Evolutionary conservation across 2,888 invertebrate species (phyloP), one percentile per base, ranked within the genome.

Genomic region (Leptinotarsa rubiginosa): DNA sequence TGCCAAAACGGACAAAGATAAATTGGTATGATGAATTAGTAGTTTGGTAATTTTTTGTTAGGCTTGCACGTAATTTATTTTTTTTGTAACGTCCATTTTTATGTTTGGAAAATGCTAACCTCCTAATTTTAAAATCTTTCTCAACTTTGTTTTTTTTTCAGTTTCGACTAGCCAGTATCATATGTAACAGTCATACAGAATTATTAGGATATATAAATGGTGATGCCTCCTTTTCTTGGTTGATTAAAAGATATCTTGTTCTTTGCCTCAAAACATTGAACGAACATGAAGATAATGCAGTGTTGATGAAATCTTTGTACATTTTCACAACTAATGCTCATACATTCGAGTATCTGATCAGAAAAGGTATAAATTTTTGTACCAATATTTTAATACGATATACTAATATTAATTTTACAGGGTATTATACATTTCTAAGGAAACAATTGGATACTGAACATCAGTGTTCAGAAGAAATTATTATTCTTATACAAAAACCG

Each of bases 241-340:
- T 88, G 81, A 83, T 88, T 16, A 85, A 86, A 79, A 77, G 87
- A 69, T 84, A 85, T 74, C 80, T 88, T 64, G 82, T 84, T 62
- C 76, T 87, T 13, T 87, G 87, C 78, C 80, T 87, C 66, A 84
- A 84, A 80, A 83, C 79, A 70, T 79, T 86, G 49, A 69, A 78
- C 49, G 79, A 82, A 22, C 73, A 74, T 31, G 74, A 81, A 56
- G 79, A 81, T 4, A 89, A 93, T 77, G 93, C 94, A 25, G 91
- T 95, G 70, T 93, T 95, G 5, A 88, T 96, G 75, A 90, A 95
- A 82, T 93, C 94, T 89, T 88, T 97, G 83, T 95, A 96, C 86
- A 91, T 93, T 41, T 95, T 94, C 83, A 93, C 94, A 13, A 75
- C 89, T 87, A 81, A 84, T 78, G 78, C 82, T 72, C 80, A 87